Evolutionary conservation across 2,797 vertebrate species (phyloP).

Genomic region (Moxostoma hubbsi): DNA sequence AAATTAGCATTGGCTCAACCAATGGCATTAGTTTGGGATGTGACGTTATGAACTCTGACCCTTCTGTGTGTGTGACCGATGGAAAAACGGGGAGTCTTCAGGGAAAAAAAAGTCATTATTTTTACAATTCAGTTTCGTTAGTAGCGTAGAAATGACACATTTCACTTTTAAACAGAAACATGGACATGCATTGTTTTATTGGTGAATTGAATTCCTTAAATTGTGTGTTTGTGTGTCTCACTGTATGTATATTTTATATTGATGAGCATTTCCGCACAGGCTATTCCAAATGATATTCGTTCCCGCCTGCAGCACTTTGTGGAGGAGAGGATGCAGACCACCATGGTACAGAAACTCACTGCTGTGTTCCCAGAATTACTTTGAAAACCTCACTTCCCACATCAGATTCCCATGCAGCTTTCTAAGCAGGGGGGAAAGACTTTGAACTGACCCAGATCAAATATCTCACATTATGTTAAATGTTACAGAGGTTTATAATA

Average conservation of each 20-base stretch:
- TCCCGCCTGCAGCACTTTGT: slow-evolving; percentile 81
- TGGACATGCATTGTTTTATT: too few species aligned
- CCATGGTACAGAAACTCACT: slow-evolving; percentile 80
- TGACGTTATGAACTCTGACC: too few species aligned
- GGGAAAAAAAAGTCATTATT: too few species aligned
- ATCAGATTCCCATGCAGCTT: not conserved
- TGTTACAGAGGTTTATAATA: not conserved
- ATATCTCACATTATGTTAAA: not conserved
- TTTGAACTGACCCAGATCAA: not conserved
- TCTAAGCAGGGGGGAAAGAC: not conserved
- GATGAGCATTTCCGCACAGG: slow-evolving; percentile 67
- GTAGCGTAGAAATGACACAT: too few species aligned
- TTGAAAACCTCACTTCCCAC: not conserved
- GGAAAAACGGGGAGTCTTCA: too few species aligned
- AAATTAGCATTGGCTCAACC: too few species aligned
- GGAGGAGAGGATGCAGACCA: slow-evolving; percentile 88
- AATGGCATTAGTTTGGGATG: too few species aligned
- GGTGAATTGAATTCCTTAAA: too few species aligned
- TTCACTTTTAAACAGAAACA: too few species aligned
- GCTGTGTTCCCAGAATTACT: not conserved
- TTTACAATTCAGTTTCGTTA: too few species aligned
- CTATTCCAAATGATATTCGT: slow-evolving; percentile 68
- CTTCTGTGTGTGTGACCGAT: too few species aligned
- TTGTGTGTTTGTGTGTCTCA: not conserved
- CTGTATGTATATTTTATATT: not conserved